Evolutionary conservation across 2,797 vertebrate genomes (phyloP).

Genomic region (Catostomus latipinnis): DNA sequence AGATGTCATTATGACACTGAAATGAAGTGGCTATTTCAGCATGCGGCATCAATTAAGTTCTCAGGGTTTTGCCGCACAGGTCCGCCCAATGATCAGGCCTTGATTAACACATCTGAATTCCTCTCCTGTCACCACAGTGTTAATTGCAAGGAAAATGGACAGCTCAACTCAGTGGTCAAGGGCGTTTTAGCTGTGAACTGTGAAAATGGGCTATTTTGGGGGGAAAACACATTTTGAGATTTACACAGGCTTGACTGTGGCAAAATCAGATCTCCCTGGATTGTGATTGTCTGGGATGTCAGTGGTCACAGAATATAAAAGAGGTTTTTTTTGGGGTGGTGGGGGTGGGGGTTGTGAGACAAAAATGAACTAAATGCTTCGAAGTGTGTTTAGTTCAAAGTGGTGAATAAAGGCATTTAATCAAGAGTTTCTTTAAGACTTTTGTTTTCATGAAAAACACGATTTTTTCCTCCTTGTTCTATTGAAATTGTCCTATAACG

Average conservation of each 20-base stretch:
- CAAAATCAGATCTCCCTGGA: background rate
- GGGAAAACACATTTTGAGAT: constrained; percentile 32
- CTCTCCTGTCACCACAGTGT: constrained; percentile 50
- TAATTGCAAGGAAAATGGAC: constrained; percentile 54
- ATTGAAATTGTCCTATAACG: too few species aligned
- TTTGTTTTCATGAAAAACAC: too few species aligned
- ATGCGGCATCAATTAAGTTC: constrained; percentile 63
- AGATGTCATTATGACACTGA: constrained; percentile 66
- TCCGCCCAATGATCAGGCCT: constrained; percentile 49
- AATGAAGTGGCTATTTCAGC: constrained; percentile 65
- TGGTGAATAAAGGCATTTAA: background rate
- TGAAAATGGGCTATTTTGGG: constrained; percentile 54
- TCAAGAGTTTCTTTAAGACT: too few species aligned
- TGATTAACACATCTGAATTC: constrained; percentile 62
- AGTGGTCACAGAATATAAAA: background rate
- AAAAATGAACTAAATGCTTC: background rate
- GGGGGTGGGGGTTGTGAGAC: background rate
- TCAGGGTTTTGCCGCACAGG: constrained; percentile 45
- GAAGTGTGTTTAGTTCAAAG: background rate
- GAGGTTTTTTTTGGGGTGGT: background rate
- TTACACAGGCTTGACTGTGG: background rate
- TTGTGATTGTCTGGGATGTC: constrained; percentile 11
- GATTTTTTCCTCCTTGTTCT: too few species aligned
- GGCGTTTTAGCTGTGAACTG: constrained; percentile 58
- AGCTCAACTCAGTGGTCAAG: constrained; percentile 33